Evolutionary conservation across 2,888 invertebrate genomes (phyloP).

Genomic region (Xiphydria camelus): DNA sequence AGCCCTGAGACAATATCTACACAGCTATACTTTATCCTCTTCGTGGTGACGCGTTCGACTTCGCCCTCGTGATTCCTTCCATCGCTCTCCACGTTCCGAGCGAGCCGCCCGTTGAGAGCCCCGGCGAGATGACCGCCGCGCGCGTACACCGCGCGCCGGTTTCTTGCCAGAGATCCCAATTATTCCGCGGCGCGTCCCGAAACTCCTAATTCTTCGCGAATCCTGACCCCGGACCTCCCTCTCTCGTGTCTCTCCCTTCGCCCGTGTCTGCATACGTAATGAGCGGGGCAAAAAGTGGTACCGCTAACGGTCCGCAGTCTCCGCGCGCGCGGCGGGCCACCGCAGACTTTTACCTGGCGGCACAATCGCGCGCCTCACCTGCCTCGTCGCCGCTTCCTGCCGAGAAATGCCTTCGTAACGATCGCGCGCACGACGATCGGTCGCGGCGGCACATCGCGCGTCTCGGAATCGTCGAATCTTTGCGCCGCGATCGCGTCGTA

Average conservation of each 20-base stretch:
- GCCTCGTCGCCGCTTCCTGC: constrained; percentile 36
- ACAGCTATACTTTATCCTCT: too few relatives aligned
- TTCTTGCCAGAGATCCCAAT: constrained; percentile 19
- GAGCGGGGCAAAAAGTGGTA: constrained; percentile 13
- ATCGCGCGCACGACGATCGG: too few relatives aligned
- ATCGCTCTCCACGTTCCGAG: too few relatives aligned
- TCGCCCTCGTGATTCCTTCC: too few relatives aligned
- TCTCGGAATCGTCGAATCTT: too few relatives aligned
- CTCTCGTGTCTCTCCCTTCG: constrained; percentile 3
- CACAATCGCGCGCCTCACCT: constrained; percentile 26
- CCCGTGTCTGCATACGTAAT: constrained; percentile 35
- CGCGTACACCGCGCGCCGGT: neutral
- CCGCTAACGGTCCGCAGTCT: constrained; percentile 1
- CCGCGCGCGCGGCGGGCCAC: neutral
- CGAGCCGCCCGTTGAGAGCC: too few relatives aligned
- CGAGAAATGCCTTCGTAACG: constrained; percentile 34
- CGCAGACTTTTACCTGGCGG: constrained; percentile 21
- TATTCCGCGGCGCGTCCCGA: constrained; percentile 27
- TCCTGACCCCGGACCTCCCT: constrained; percentile 19
- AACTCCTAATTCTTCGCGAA: constrained; percentile 27
- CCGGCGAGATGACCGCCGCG: constrained; percentile 6
- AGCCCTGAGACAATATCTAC: too few relatives aligned
- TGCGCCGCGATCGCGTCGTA: too few relatives aligned
- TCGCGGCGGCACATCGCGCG: too few relatives aligned
- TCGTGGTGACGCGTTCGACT: too few relatives aligned